Percentiles rank a stretch among this genome's conserved stretches.
phyloP scores from a whole-genome alignment of 2,888 invertebrate species.

The Dynastes grantii region DNA sequence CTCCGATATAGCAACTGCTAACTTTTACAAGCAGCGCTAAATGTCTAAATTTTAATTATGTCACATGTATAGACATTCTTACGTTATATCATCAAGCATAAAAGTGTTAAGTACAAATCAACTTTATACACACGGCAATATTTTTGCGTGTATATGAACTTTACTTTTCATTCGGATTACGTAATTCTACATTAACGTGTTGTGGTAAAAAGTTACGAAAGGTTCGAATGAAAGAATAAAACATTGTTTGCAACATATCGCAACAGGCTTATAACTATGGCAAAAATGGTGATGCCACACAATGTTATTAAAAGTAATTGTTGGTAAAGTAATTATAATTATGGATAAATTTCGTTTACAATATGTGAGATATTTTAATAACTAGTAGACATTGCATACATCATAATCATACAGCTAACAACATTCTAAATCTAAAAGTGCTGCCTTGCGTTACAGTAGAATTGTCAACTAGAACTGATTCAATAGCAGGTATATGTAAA shows the following conservation, averaged over 20 bases:
- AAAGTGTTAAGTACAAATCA: not conserved
- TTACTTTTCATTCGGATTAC: not conserved
- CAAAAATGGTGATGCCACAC: too few relatives aligned
- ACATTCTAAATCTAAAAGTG: too few relatives aligned
- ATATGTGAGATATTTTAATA: too few relatives aligned
- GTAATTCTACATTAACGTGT: not conserved
- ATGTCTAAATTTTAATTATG: conserved; percentile 1
- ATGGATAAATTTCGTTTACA: too few relatives aligned
- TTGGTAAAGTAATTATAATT: too few relatives aligned
- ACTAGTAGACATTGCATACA: too few relatives aligned
- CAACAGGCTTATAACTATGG: not conserved
- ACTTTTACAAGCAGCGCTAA: not conserved
- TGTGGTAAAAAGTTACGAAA: not conserved
- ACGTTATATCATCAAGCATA: not conserved
- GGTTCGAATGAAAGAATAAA: not conserved
- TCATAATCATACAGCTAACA: too few relatives aligned
- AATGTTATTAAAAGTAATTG: too few relatives aligned
- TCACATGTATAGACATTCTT: not conserved
- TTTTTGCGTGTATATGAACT: not conserved
- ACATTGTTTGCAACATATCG: conserved; percentile 8
- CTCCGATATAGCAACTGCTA: too few relatives aligned
- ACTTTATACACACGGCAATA: not conserved
- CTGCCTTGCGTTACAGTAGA: too few relatives aligned
- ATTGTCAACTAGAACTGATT: too few relatives aligned
- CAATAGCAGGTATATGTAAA: too few relatives aligned